Evolutionary conservation across 2,113 vertebrate genomes (phyloP), one percentile per base, ranked within the genome.

Genomic region (Laterallus jamaicensis): DNA sequence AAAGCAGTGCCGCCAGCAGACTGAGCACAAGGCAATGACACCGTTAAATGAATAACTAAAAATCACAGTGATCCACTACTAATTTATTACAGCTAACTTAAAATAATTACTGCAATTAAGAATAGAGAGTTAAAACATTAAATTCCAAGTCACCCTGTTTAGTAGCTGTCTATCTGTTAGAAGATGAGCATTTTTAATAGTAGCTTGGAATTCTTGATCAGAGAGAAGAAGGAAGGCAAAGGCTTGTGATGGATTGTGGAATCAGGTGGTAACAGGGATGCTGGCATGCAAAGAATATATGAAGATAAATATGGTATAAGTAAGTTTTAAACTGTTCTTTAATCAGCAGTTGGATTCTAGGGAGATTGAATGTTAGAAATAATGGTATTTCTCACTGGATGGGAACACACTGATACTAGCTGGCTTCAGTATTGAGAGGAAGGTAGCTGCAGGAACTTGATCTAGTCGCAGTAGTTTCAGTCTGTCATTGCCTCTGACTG

Each of bases 381-480:
- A 64, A 54, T 20, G 26, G 64, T 25, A 26, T 71, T 91, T 81
- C 49, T 86, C 19, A 29, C 39, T 71, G 66, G 28, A 87, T 42
- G 18, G 40, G 21, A 87, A 22, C 24, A 26, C 5, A 29, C 47
- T 63, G n/a, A 29, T 28, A 21, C 47, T 29, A 28, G 40, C 26
- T 73, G 88, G 26, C 63, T 74, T 81, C 47, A 55, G 1, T 28
- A 1, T 9, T 59, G 52, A 47, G 73, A 58, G 37, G 24, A 44
- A 10, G 9, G 47, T 39, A 77, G 40, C 25, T 47, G 59, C 28
- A 74, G 50, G 56, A 55, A 4, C 50, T 49, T 69, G 22, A 15
- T 3, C 0, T 1, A n/a, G 32, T 28, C 4, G 0, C 3, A 1
- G 52, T 9, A 54, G 29, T 54, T 83, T 62, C 39, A 28, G 3